Base-by-base conservation (phyloP, 1,140 invertebrate species). In the Tenebrio molitor region DNA sequence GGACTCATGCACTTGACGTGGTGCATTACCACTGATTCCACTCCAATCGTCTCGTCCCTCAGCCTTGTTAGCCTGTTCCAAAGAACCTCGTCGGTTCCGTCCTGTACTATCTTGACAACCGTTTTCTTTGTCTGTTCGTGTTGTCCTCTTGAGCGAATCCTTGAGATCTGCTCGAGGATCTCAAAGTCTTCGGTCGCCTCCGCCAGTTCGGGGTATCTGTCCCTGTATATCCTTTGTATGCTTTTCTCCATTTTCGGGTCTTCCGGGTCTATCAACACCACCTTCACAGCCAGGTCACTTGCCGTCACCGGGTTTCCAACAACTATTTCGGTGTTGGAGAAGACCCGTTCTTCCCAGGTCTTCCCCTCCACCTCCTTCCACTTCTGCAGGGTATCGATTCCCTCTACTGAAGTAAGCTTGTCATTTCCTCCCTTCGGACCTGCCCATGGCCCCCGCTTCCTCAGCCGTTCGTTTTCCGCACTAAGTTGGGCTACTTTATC, bases 151-250 rank as follows among this genome's bases (percentile, higher is more conserved):
- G 36, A 19, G 33, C 64, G 16, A 1, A 64, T 50, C 23, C 34
- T 75, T 1, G 36, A 69, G 0, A 10, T 44, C 12, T 68, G 58
- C 15, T 76, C 74, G 12, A 74, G 1, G 5, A 74, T 23, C 10
- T 50, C 69, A 6, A 76, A 42, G 0, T 68, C 16, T 6, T 39
- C 63, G 15, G 53, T 16, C 1, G 25, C 8, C n/a, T 74, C 50
- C 1, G 1, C 12, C 7, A 76, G 12, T 8, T 74, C 68, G 1
- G 63, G 72, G 41, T 21, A 76, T 63, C 34, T 67, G 14, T 74
- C 64, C 33, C 17, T 63, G 23, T 53, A 73, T 16, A 41, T 1
- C 14, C 44, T 65, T 41, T 70, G 71, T 7, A 75, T 73, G 19
- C 62, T 41, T 1, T 12, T 21, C 5, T 70, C 19, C 74, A 75